A percentile compares a stretch with the other conserved stretches of the same genome.
These are phyloP conservation scores for Nicator chloris DNA, from an alignment of 2,113 vertebrate species.

Conservation along the genomic window DNA sequence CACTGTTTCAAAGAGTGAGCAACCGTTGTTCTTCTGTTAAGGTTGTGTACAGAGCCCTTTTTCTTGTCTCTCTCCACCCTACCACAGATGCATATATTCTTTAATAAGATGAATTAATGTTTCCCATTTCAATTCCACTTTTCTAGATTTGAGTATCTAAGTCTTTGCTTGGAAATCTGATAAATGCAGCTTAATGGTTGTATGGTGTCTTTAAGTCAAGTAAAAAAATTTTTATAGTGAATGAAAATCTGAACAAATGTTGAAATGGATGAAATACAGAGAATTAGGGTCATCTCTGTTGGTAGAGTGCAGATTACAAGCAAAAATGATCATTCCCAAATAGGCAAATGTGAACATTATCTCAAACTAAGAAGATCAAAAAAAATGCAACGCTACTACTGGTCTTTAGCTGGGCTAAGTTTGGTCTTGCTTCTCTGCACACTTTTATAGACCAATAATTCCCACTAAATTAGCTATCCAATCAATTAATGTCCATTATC, in stretches of 20 bases:
- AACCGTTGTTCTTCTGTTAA: not conserved
- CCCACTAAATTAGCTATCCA: not conserved
- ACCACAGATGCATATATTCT: not conserved
- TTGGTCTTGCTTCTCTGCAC: not conserved
- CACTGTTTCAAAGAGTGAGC: not conserved
- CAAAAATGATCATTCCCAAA: not conserved
- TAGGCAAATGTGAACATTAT: not conserved
- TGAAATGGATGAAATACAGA: not conserved
- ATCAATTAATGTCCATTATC: constrained; percentile 8
- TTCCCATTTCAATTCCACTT: not conserved
- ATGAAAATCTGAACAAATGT: not conserved
- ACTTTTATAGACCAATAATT: not conserved
- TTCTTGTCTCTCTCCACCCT: not conserved
- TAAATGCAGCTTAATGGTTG: not conserved
- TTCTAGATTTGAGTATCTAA: not conserved
- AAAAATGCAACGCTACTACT: not conserved
- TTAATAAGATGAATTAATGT: not conserved
- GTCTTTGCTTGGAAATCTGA: not conserved
- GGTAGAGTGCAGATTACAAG: not conserved
- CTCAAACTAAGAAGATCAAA: not conserved
- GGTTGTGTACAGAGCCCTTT: not conserved
- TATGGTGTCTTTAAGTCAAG: not conserved
- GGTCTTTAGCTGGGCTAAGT: not conserved
- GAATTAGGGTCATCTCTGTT: not conserved
- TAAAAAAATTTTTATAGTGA: not conserved